A percentile compares a stretch with the other conserved stretches of the same genome.
phyloP scores from a whole-genome alignment of 2,113 vertebrate genomes.

The Psilopsiagon aymara region DNA sequence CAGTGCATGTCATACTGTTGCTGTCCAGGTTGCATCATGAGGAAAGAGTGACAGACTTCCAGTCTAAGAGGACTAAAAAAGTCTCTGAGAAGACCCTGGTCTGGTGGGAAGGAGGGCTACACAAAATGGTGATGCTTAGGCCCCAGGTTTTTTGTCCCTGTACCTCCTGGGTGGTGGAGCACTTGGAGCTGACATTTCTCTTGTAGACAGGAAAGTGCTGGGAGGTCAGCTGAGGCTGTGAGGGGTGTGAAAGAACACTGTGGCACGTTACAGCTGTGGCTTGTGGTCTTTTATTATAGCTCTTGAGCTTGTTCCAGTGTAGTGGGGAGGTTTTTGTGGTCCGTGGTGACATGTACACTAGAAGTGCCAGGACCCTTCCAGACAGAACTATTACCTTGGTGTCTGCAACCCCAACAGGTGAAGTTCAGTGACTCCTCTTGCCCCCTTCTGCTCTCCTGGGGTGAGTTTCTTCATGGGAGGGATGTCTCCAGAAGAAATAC shows the following conservation, averaged over 20 bases:
- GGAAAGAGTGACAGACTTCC: neutral
- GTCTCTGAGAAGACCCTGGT: neutral
- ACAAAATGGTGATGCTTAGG: neutral
- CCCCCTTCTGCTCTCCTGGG: neutral
- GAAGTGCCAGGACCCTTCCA: neutral
- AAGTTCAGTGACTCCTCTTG: neutral
- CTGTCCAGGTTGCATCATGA: neutral
- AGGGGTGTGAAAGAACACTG: constrained; percentile 2
- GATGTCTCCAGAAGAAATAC: neutral
- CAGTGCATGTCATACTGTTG: neutral
- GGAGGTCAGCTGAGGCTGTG: neutral
- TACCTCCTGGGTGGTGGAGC: rapidly evolving
- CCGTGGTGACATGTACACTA: neutral
- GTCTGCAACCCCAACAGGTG: neutral
- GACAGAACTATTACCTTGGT: neutral
- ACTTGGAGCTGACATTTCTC: neutral
- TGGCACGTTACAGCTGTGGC: neutral
- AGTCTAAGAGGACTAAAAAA: neutral
- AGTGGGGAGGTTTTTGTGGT: constrained; percentile 36
- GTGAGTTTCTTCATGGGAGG: neutral
- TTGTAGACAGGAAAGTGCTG: neutral
- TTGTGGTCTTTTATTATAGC: constrained; percentile 28
- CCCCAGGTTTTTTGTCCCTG: neutral
- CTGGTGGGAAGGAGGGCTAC: neutral
- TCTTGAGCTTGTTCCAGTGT: neutral